These are phyloP conservation scores for Stenoptilia bipunctidactyla DNA, from an alignment of 2,888 invertebrate species.

Conservation along the genomic window DNA sequence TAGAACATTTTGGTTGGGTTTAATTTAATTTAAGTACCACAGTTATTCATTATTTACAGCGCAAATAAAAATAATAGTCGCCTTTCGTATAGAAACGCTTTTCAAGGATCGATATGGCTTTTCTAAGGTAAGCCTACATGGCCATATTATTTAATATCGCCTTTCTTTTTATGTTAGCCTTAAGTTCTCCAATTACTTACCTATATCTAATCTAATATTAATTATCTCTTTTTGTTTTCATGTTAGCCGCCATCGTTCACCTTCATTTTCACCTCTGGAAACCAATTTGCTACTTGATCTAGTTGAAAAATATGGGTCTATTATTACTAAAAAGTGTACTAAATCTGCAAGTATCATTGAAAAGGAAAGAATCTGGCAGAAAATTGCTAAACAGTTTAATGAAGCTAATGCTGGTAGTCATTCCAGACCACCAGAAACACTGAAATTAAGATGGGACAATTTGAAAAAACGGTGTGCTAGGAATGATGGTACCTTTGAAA, in stretches of 20 bases:
- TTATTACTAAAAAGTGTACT: constrained; percentile 41
- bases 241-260: constrained; percentile 33
- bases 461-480: constrained; percentile 27
- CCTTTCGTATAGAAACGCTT: too few relatives aligned
- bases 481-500: too few relatives aligned
- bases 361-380: constrained; percentile 44
- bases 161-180: too few relatives aligned
- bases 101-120: too few relatives aligned
- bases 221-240: constrained; percentile 13
- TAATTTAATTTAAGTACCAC: too few relatives aligned
- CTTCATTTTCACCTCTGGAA: constrained; percentile 38
- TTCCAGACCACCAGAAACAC: constrained; percentile 20
- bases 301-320: constrained; percentile 37
- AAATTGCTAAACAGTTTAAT: constrained; percentile 41
- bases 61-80: too few relatives aligned
- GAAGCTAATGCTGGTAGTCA: constrained; percentile 5
- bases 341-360: constrained; percentile 29
- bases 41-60: too few relatives aligned
- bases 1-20: too few relatives aligned
- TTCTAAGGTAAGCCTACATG: too few relatives aligned
- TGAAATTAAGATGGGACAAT: constrained; percentile 54
- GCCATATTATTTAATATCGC: too few relatives aligned
- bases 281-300: constrained; percentile 32
- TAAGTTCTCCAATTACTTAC: too few relatives aligned
- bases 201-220: too few relatives aligned